Evolutionary conservation across 2,888 invertebrate genomes (phyloP), one percentile per base, ranked within the genome.

Genomic region (Allolobophora icterica): DNA sequence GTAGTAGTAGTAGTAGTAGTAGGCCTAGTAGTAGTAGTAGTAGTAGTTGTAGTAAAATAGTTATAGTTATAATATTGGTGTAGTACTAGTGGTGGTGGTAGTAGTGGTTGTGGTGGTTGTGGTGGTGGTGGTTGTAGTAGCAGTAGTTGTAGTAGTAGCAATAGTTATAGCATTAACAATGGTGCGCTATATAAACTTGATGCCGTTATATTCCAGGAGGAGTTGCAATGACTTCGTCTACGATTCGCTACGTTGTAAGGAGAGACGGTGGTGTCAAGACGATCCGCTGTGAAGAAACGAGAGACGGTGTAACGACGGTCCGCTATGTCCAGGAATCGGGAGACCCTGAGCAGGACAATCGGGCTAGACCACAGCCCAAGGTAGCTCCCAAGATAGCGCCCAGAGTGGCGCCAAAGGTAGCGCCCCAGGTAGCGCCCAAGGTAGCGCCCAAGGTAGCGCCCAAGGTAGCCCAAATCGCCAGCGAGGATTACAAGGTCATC

Each of bases 401-500:
- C n/a, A n/a, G n/a, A n/a, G n/a, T n/a, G n/a, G n/a, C n/a, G n/a
- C n/a, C n/a, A n/a, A n/a, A n/a, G n/a, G n/a, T n/a, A n/a, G n/a
- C n/a, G n/a, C n/a, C n/a, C n/a, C n/a, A n/a, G n/a, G n/a, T n/a
- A n/a, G n/a, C n/a, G n/a, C n/a, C n/a, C n/a, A n/a, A n/a, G n/a
- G n/a, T n/a, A n/a, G n/a, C n/a, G n/a, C 91, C 92, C 24, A 90
- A 84, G 71, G 91, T 92, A n/a, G 35, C 91, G 38, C 91, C 92
- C 24, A 87, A 91, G 17, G 91, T 91, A n/a, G 91, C 92, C 38
- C 89, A 91, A 45, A 90, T 90, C 34, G 42, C 33, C 42, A 91
- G 45, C 17, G 91, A 92, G 90, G 89, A 91, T 84, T 92, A 90
- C 40, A 98, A 98, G 96, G 98, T 98, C 96, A 98, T 99, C 94